These are phyloP conservation scores for Neuroterus valhalla DNA, from an alignment of 1,140 invertebrate species.

Conservation along the genomic window DNA sequence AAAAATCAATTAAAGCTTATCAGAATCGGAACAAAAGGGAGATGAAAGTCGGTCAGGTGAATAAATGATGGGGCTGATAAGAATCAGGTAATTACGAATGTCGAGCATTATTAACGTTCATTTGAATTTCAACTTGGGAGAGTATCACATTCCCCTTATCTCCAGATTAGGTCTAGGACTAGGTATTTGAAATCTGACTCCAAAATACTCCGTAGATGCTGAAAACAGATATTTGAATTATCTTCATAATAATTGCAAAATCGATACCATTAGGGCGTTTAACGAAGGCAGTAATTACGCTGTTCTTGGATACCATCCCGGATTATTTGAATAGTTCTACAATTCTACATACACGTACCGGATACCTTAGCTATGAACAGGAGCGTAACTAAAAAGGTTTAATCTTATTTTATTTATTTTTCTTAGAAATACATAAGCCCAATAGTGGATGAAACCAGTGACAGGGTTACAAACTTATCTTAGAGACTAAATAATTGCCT, in stretches of 20 bases:
- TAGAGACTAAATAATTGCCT: too few species aligned
- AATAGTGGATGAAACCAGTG: too few species aligned
- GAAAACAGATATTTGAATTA: not conserved
- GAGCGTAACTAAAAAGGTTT: too few species aligned
- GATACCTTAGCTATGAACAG: too few species aligned
- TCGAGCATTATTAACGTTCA: constrained; percentile 6
- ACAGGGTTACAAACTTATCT: too few species aligned
- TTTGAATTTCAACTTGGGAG: not conserved
- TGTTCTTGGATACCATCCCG: too few species aligned
- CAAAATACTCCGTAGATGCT: not conserved
- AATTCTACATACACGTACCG: too few species aligned
- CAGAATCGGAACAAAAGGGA: not conserved
- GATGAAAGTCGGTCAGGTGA: constrained; percentile 8
- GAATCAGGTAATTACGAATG: not conserved
- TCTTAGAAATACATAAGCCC: too few species aligned
- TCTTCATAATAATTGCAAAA: constrained; percentile 2
- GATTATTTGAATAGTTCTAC: too few species aligned
- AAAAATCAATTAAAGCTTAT: constrained; percentile 11
- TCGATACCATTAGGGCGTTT: not conserved
- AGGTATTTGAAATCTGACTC: constrained; percentile 10
- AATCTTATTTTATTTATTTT: too few species aligned
- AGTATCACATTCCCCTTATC: constrained; percentile 12
- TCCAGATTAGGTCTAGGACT: not conserved
- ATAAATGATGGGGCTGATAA: constrained; percentile 10
- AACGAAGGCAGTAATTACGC: not conserved